phyloP scores from a whole-genome alignment of 2,888 invertebrate species.

The Seira musarum region DNA sequence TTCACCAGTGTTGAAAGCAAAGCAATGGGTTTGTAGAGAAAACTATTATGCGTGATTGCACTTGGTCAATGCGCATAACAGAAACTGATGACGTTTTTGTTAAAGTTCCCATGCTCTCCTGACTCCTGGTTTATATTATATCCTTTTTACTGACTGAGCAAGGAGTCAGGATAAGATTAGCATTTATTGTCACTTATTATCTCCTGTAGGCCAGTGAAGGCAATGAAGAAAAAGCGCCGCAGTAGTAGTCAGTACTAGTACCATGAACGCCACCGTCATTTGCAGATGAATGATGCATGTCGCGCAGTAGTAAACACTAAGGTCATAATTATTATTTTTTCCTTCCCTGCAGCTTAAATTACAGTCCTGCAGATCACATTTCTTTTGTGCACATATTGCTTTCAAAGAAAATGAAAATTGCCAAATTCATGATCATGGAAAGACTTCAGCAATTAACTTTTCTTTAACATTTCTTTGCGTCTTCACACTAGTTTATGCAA shows the following conservation, averaged over 20 bases:
- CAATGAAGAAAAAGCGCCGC: constrained; percentile 10
- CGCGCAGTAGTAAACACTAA: constrained; percentile 16
- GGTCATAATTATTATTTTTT: constrained; percentile 34
- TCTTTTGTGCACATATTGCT: no score
- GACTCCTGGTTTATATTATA: constrained; percentile 2
- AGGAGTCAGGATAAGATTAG: constrained; percentile 8
- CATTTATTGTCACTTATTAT: constrained; percentile 7
- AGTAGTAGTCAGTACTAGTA: neutral
- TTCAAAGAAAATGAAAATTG: no score
- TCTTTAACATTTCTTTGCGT: no score
- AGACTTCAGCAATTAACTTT: no score
- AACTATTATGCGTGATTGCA: neutral
- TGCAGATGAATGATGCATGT: constrained; percentile 10
- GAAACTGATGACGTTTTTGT: neutral
- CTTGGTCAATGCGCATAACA: neutral
- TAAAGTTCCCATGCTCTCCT: constrained; percentile 1
- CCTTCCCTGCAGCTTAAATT: neutral
- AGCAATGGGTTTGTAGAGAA: neutral
- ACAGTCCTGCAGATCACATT: neutral
- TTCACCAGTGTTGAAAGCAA: constrained; percentile 20
- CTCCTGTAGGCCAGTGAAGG: constrained; percentile 6
- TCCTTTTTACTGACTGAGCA: neutral
- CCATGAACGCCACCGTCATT: constrained; percentile 8
- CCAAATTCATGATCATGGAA: no score
- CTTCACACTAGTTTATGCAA: no score